Evolutionary conservation across 1,140 invertebrate species (phyloP).

Genomic region (Macrosteles quadrilineatus): DNA sequence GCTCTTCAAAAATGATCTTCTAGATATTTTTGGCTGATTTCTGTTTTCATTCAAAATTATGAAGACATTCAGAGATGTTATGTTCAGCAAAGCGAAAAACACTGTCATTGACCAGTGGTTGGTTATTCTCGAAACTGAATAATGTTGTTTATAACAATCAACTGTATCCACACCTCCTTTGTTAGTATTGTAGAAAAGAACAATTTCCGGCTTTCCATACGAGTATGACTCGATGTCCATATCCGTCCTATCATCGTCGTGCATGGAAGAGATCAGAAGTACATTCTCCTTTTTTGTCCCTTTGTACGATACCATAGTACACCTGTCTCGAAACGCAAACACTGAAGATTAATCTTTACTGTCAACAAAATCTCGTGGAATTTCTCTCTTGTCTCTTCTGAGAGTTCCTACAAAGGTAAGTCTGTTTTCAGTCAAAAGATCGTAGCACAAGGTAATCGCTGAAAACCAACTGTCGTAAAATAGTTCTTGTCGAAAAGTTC

Average conservation of each 20-base stretch:
- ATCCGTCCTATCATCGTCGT: not conserved
- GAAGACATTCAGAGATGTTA: constrained; percentile 42
- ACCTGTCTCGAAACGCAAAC: constrained; percentile 6
- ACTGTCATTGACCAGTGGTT: constrained; percentile 46
- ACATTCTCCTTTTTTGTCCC: constrained; percentile 6
- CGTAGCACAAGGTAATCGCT: not conserved
- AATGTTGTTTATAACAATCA: constrained; percentile 44
- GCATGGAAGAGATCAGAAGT: constrained; percentile 11
- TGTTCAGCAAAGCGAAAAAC: constrained; percentile 45
- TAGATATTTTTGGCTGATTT: not conserved
- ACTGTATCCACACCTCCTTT: constrained; percentile 46
- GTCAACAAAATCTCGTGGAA: constrained; percentile 44
- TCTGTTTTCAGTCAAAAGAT: constrained; percentile 35
- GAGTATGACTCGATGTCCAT: not conserved
- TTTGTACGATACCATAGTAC: constrained; percentile 4
- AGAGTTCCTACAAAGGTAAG: constrained; percentile 46
- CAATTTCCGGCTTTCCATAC: constrained; percentile 43
- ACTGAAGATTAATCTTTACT: constrained; percentile 20
- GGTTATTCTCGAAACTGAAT: constrained; percentile 43
- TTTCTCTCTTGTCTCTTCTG: constrained; percentile 46
- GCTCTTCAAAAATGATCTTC: constrained; percentile 7
- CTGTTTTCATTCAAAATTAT: constrained; percentile 2
- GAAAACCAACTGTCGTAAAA: constrained; percentile 48
- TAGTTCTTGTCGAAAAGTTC: no score
- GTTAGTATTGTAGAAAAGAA: constrained; percentile 46